Conservation (phyloP, 1,140 invertebrate species). For the Ridgeia piscesae region DNA sequence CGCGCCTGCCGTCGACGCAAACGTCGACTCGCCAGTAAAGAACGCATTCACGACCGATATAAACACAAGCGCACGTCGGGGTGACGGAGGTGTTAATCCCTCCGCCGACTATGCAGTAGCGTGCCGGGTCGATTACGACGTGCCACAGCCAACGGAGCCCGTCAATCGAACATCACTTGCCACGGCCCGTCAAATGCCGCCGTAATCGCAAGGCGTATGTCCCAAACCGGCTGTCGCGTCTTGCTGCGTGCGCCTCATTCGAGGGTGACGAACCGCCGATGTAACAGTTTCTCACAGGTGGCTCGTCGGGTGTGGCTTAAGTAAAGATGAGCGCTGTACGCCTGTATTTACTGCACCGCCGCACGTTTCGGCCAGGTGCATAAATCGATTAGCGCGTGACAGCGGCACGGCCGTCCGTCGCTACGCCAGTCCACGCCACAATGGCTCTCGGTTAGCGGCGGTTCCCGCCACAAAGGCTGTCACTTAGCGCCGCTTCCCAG, state of each 20-base stretch:
- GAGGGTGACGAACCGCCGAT: background rate
- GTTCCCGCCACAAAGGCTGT: too few species aligned
- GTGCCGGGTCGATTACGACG: background rate
- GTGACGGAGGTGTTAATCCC: background rate
- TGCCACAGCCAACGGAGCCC: too few species aligned
- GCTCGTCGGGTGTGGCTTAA: background rate
- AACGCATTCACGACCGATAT: background rate
- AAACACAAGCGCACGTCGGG: background rate
- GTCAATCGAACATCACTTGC: too few species aligned
- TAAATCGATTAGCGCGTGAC: background rate
- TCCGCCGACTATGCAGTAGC: background rate
- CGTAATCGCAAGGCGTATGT: too few species aligned
- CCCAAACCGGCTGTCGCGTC: background rate
- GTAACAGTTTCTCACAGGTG: background rate
- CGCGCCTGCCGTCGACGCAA: background rate
- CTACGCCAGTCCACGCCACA: background rate
- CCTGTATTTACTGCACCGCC: background rate
- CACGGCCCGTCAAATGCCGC: too few species aligned
- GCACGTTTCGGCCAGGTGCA: background rate
- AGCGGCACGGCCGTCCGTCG: too few species aligned
- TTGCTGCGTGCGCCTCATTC: background rate
- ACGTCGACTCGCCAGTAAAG: background rate
- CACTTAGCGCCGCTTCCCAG: too few species aligned
- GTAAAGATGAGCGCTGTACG: background rate
- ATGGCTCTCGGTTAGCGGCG: too few species aligned